Evolutionary conservation across 2,888 invertebrate genomes (phyloP), one percentile per base, ranked within the genome.

Genomic region (Crioceris asparagi): DNA sequence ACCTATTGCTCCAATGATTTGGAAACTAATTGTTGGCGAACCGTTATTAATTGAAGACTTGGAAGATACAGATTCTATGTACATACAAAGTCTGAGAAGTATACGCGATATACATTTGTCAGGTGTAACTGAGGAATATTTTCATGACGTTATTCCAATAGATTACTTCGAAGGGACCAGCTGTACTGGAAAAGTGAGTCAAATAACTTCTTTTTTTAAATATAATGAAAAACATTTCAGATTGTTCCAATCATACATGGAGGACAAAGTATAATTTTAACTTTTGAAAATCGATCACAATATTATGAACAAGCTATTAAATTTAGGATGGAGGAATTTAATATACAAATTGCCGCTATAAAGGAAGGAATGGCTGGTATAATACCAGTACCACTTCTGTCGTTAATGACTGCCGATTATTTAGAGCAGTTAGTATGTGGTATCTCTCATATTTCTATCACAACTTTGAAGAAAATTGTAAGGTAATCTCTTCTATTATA

Each of bases 371-470:
- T 78, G 75, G 66, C 75, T 0, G 72, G 74, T 45, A 71, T 77
- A 26, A 67, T 77, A 35, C 77, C 78, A 1, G 74, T 77, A 4
- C 77, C 77, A 2, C 58, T 77, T 27, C 52, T 77, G 32, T 72
- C 73, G 1, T 58, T 78, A 16, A 64, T 76, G 50, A 75, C 77
- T 1, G 70, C 73, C 2, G 64, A 67, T 17, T 66, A 74, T 52
- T 60, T 77, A 51, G 77, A 77, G 53, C 72, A 73, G 50, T 58
- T 77, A 38, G 74, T 77, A 7, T 77, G 77, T 55, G 77, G 77
- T 6, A 67, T 75, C 55, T 70, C 75, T 2, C 68, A 72, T 45
- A 74, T 78, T 47, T 72, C 74, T 2, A 69, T 77, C 15, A 63
- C 68, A 16, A 59, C 72, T 26, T 62, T 78, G 12, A 72, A 71